Base-by-base conservation (phyloP, 2,797 vertebrate genomes). In the Lophotriccus pileatus region DNA sequence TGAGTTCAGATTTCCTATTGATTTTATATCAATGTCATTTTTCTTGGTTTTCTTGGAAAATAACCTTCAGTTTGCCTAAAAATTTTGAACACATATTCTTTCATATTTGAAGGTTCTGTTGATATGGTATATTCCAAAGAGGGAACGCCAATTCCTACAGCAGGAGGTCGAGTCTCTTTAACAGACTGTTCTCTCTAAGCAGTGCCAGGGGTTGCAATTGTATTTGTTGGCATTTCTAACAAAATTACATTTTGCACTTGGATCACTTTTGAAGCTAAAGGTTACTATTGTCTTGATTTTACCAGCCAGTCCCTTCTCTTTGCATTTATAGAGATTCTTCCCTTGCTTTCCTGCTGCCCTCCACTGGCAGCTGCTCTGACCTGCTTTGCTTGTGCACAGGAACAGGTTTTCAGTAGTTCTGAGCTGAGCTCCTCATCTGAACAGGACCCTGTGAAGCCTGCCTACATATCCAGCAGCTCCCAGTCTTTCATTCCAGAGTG, bases 281-380 rank as follows among this genome's bases (percentile, higher is more conserved):
- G 25, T 49, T 81, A 49, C 18, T 52, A 8, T 52, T 41, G 25
- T 23, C 67, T 66, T 66, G 56, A 41, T 79, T 82, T 84, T 49
- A 49, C 46, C 17, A 52, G 50, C 28, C 50, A 19, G 50, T 52
- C 4, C 50, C 28, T 52, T 30, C 50, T 19, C 17, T 53, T 73
- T 68, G 53, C 47, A 44, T 58, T 49, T 77, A 47, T 43, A 68
- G 27, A 83, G n/a, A 46, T 47, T 82, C 36, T 28, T 76, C 19
- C 84, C 18, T 74, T 75, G 60, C 36, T 92, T 83, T 81, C 6
- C 0, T 17, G 50, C 19, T 37, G 52, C 59, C 83, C 63, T 93
- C 80, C 78, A 7, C 50, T 36, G 75, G 55, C 89, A 97, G 77
- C 77, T 96, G 94, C 63, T 72, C 68, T 78, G 82, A 62, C 11